Base-by-base conservation (phyloP, 2,888 invertebrate species). In the Drepanosiphum platanoidis region DNA sequence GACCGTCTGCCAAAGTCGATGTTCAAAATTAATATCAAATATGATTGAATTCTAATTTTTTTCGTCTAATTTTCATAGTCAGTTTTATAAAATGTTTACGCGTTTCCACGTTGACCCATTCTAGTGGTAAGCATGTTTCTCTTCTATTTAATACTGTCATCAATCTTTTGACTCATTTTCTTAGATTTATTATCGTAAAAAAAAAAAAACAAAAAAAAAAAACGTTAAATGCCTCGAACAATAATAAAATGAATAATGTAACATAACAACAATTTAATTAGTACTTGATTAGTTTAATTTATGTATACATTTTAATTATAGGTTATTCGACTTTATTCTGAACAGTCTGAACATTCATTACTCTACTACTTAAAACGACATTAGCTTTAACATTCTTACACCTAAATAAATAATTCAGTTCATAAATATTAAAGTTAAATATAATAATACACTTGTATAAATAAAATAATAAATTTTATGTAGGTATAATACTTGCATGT, bases 11-110 rank as follows among this genome's bases (percentile, higher is more conserved):
- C 30, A 3, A 27, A 34, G 61, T 30, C 30, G 61, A 78, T 64
- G 27, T 39, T 22, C 36, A 0, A 4, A 30, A 1, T 78, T 39
- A 78, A 61, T 18, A 18, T 11, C 30, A 39, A 36, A 64, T 64
- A 13, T 27, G 39, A 78, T 78, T 78, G 66, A 42, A 78, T 42
- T 66, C 66, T 42, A n/a, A 5, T 78, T 77, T 77, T 34, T 58
- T 52, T 18, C 15, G 3, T 11, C 22, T 22, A 18, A 52, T 68
- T 70, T 1, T 70, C 22, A 36, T 46, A 32, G 34, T 42, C 30
- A n/a, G 52, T 75, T 75, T 52, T 18, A 32, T 42, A n/a, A n/a
- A n/a, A n/a, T n/a, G n/a, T n/a, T n/a, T n/a, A 42, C 32, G 34
- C 32, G 9, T 11, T 7, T 39, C 13, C 4, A 78, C 32, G n/a